phyloP scores from a whole-genome alignment of 2,888 invertebrate species.

The Tillus elongatus region DNA sequence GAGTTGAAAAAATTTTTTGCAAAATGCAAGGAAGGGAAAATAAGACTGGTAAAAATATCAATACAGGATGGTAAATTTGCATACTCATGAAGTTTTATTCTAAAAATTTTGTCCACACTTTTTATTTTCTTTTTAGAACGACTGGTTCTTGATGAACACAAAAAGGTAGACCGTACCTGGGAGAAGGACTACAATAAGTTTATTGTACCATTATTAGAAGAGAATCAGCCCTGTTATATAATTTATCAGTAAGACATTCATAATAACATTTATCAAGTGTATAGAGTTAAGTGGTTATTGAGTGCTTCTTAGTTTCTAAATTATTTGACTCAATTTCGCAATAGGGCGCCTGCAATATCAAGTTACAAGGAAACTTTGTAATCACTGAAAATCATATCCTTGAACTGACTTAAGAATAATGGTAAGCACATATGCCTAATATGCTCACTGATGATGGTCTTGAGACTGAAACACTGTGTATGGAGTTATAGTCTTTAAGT shows the following conservation, averaged over 20 bases:
- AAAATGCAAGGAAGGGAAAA: conserved; percentile 72
- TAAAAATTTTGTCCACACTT: conserved; percentile 5
- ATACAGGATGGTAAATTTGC: conserved; percentile 70
- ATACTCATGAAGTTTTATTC: background rate
- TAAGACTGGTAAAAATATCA: conserved; percentile 71
- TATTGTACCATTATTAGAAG: conserved; percentile 60
- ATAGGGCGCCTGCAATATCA: background rate
- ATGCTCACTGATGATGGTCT: too few species aligned
- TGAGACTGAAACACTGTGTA: too few species aligned
- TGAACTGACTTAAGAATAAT: too few species aligned
- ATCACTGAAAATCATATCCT: too few species aligned
- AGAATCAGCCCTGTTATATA: conserved; percentile 83
- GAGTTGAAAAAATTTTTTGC: conserved; percentile 71
- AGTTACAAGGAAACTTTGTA: conserved; percentile 1
- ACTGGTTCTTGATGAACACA: conserved; percentile 55
- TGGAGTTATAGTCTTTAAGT: too few species aligned
- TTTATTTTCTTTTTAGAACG: conserved; percentile 52
- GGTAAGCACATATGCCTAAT: too few species aligned
- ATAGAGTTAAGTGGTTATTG: too few species aligned
- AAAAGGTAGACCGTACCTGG: conserved; percentile 62
- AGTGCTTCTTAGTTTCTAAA: too few species aligned
- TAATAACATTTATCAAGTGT: too few species aligned
- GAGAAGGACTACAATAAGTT: conserved; percentile 77
- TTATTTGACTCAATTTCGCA: too few species aligned
- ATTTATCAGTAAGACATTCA: conserved; percentile 64